Conservation (phyloP, 2,797 vertebrate species). For the Melanitta fusca region DNA sequence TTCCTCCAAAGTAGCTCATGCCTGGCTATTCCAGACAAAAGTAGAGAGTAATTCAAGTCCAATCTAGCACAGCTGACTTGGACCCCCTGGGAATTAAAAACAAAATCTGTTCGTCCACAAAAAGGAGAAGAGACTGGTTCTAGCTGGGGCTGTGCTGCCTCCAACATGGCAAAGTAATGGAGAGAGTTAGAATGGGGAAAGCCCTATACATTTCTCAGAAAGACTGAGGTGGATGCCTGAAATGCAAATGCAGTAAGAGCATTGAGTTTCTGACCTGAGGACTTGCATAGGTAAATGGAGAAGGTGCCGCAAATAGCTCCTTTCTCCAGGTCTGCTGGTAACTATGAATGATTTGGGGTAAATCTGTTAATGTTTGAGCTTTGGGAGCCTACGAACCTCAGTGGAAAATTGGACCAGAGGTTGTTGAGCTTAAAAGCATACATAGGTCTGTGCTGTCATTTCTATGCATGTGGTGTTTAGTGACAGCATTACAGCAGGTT, state of each 20-base stretch:
- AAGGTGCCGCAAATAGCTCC: not conserved
- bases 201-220: rapidly evolving
- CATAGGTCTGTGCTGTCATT: not conserved
- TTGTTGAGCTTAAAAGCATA: not conserved
- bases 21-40: not conserved
- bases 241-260: not conserved
- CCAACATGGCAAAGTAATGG: not conserved
- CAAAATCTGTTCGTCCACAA: not conserved
- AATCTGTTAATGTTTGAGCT: not conserved
- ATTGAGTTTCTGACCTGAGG: not conserved
- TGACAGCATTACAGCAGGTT: not conserved
- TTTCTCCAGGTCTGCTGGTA: not conserved
- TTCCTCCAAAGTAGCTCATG: not conserved
- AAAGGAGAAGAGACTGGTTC: not conserved
- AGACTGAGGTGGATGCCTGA: not conserved
- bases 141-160: not conserved
- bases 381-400: not conserved
- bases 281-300: not conserved
- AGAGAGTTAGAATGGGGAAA: not conserved
- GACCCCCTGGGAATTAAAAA: not conserved
- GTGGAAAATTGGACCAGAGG: not conserved
- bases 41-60: not conserved
- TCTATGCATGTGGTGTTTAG: not conserved
- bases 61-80: not conserved
- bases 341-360: not conserved